Evolutionary conservation across 2,113 vertebrate genomes (phyloP).

Genomic region (Martes martes): DNA sequence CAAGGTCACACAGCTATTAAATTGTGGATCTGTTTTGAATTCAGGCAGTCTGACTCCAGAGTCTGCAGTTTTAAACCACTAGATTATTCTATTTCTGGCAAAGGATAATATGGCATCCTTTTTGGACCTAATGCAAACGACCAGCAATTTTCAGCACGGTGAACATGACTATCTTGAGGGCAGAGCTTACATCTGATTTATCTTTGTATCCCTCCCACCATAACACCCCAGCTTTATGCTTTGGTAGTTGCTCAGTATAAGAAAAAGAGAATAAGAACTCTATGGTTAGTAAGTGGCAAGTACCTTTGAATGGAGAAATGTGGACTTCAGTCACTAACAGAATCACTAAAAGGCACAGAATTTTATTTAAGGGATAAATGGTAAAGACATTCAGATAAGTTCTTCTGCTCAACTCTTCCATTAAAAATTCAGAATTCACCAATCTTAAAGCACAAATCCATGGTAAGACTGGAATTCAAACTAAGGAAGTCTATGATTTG

Average conservation of each 20-base stretch:
- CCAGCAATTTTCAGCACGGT: neutral
- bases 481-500: neutral
- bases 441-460: neutral
- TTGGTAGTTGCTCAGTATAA: neutral
- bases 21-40: neutral
- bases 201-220: neutral
- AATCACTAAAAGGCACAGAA: neutral
- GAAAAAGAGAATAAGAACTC: neutral
- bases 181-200: neutral
- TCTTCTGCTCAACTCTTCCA: conserved; percentile 3
- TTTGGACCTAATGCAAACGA: neutral
- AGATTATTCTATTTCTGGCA: neutral
- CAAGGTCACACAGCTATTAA: neutral
- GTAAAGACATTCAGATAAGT: conserved; percentile 1
- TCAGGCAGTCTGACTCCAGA: neutral
- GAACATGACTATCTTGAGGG: neutral
- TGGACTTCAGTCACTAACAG: neutral
- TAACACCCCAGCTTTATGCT: neutral
- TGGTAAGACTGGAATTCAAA: conserved; percentile 30
- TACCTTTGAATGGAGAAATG: neutral
- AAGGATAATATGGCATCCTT: neutral
- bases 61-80: neutral
- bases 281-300: neutral
- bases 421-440: neutral
- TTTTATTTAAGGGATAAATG: neutral